These are phyloP conservation scores for Lasiurus cinereus DNA, from an alignment of 2,113 vertebrate genomes.

Conservation along the genomic window DNA sequence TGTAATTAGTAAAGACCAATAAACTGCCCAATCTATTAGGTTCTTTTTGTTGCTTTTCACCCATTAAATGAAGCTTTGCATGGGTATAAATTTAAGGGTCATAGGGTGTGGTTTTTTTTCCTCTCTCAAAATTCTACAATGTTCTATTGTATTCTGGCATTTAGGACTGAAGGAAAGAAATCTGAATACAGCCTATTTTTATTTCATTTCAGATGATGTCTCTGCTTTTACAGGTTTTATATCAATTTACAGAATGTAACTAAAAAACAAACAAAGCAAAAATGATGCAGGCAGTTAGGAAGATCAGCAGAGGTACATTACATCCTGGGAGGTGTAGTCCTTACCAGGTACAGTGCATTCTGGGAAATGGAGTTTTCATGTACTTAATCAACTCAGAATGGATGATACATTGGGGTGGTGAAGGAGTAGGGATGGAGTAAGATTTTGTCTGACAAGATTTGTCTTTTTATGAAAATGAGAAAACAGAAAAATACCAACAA, in stretches of 20 bases:
- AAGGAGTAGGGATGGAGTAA: not conserved
- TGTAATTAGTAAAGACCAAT: constrained; percentile 55
- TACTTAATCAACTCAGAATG: not conserved
- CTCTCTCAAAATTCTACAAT: constrained; percentile 51
- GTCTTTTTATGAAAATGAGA: constrained; percentile 11
- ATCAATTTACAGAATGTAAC: not conserved
- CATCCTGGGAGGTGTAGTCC: not conserved
- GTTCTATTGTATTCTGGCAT: constrained; percentile 9
- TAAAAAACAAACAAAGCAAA: constrained; percentile 20
- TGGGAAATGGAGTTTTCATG: not conserved
- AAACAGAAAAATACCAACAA: not conserved
- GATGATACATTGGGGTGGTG: not conserved
- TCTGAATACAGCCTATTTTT: constrained; percentile 41
- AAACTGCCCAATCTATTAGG: not conserved
- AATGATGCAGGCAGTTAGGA: not conserved
- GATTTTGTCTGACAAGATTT: not conserved
- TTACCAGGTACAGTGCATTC: not conserved
- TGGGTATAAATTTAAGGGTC: constrained; percentile 21
- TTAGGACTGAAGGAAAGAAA: not conserved
- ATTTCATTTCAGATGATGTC: constrained; percentile 3
- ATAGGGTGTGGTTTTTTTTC: not conserved
- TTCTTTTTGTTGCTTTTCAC: constrained; percentile 57
- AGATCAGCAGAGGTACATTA: not conserved
- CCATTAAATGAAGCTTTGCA: constrained; percentile 28
- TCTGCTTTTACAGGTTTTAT: not conserved